Percentiles rank a stretch among this genome's conserved stretches.
These are phyloP conservation scores for Catocala nupta DNA, from an alignment of 2,888 invertebrate genomes.

Conservation along the genomic window DNA sequence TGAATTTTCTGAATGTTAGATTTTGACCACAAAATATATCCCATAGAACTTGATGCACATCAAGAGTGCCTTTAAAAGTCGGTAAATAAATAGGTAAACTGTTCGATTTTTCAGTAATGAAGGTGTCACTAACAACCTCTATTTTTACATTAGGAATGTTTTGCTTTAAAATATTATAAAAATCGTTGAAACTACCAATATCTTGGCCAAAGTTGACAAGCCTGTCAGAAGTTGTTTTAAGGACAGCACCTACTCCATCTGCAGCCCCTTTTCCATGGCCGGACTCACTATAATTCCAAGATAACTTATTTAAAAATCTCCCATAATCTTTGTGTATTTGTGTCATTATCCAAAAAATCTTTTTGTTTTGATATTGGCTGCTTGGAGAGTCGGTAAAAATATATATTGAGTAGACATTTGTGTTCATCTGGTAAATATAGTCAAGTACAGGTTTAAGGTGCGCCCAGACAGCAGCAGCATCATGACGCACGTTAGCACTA, in stretches of 20 bases:
- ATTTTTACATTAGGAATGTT: slow-evolving; percentile 8
- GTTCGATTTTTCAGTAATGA: slow-evolving; percentile 4
- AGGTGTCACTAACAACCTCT: slow-evolving; percentile 1
- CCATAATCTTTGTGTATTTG: slow-evolving; percentile 5
- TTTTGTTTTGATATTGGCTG: not conserved
- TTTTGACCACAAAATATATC: slow-evolving; percentile 13
- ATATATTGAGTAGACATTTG: not conserved
- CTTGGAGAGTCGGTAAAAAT: not conserved
- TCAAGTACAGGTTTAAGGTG: not conserved
- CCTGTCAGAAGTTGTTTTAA: slow-evolving; percentile 11
- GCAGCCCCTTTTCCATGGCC: slow-evolving; percentile 6
- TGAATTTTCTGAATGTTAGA: slow-evolving; percentile 13
- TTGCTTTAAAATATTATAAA: slow-evolving; percentile 9
- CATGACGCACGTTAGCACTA: not conserved
- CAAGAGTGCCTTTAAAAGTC: slow-evolving; percentile 12
- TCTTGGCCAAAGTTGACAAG: slow-evolving; percentile 14
- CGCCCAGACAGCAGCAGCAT: slow-evolving; percentile 1
- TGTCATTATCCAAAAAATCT: slow-evolving; percentile 4
- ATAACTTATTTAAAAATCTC: slow-evolving; percentile 6
- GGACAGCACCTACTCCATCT: slow-evolving; percentile 12
- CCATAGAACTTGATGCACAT: slow-evolving; percentile 18
- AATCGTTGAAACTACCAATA: slow-evolving; percentile 14
- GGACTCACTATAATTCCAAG: slow-evolving; percentile 1
- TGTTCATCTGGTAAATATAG: not conserved
- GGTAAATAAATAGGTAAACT: slow-evolving; percentile 14